phyloP scores from a whole-genome alignment of 2,797 vertebrate species.

The Oryzias dopingdopingensis region DNA sequence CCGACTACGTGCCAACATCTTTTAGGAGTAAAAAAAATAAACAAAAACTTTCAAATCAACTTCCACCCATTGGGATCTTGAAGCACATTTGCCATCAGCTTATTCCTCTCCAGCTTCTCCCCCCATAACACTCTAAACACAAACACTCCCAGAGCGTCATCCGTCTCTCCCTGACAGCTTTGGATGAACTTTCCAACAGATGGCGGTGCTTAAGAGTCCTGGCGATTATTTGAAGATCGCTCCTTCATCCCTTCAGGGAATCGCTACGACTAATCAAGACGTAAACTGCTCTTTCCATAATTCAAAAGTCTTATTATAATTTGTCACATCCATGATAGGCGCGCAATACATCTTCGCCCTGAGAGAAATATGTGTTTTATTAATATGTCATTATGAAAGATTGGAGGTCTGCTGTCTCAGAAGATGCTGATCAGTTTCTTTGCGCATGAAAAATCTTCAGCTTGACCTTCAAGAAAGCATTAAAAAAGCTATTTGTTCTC shows the following conservation, averaged over 20 bases:
- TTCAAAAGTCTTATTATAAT: constrained; percentile 69
- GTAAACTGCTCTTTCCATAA: constrained; percentile 68
- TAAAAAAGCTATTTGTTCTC: no score
- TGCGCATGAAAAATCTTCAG: constrained; percentile 5
- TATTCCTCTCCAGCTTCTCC: constrained; percentile 25
- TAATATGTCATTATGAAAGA: constrained; percentile 63
- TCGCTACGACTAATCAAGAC: constrained; percentile 57
- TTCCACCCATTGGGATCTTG: constrained; percentile 42
- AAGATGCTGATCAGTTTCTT: constrained; percentile 23
- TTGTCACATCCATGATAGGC: constrained; percentile 59
- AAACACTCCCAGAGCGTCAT: constrained; percentile 30
- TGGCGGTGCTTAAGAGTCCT: constrained; percentile 38
- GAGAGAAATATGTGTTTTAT: constrained; percentile 65
- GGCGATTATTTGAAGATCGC: constrained; percentile 57
- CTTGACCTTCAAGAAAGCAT: constrained; percentile 28
- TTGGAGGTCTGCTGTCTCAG: constrained; percentile 11
- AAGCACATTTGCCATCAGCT: constrained; percentile 40
- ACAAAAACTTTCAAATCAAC: constrained; percentile 19
- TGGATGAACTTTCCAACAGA: constrained; percentile 49
- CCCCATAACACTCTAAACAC: not conserved
- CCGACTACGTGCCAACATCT: no score
- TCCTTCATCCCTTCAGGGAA: constrained; percentile 48
- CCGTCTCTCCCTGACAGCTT: constrained; percentile 26
- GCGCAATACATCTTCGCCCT: constrained; percentile 58
- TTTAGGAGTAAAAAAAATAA: not conserved